Evolutionary conservation across 1,140 invertebrate species (phyloP).

Genomic region (Aphelenchoides besseyi): DNA sequence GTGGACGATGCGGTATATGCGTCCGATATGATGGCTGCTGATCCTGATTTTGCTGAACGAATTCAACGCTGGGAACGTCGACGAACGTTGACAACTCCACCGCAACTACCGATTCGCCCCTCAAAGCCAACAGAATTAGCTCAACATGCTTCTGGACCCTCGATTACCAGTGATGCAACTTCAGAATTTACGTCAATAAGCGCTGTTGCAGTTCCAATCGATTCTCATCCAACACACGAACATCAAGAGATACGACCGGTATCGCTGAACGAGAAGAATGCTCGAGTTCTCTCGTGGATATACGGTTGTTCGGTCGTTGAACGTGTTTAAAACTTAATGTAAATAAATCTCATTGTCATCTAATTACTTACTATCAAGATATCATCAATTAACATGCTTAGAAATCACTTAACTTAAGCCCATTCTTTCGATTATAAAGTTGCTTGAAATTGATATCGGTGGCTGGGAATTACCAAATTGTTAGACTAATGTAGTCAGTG

Average conservation of each 20-base stretch:
- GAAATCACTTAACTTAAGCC: too few relatives aligned
- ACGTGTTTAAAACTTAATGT: too few relatives aligned
- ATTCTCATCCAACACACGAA: neutral
- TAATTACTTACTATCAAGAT: too few relatives aligned
- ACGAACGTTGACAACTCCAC: neutral
- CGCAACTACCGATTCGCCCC: neutral
- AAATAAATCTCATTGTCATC: too few relatives aligned
- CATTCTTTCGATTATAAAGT: too few relatives aligned
- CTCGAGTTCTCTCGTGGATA: constrained; percentile 7
- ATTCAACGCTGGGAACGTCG: constrained; percentile 14
- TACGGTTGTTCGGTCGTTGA: constrained; percentile 10
- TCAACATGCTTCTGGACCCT: neutral
- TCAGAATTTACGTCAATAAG: constrained; percentile 16
- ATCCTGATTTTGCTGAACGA: constrained; percentile 16
- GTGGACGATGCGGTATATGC: neutral
- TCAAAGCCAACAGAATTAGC: neutral
- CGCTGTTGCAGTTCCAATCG: neutral
- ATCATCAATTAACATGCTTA: too few relatives aligned
- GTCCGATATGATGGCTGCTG: neutral
- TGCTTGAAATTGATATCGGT: too few relatives aligned
- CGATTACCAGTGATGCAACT: neutral
- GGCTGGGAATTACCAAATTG: too few relatives aligned
- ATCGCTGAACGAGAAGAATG: constrained; percentile 8
- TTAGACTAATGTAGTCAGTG: too few relatives aligned
- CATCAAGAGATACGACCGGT: neutral